phyloP scores from a whole-genome alignment of 2,888 invertebrate genomes.

The Brenthis daphne region DNA sequence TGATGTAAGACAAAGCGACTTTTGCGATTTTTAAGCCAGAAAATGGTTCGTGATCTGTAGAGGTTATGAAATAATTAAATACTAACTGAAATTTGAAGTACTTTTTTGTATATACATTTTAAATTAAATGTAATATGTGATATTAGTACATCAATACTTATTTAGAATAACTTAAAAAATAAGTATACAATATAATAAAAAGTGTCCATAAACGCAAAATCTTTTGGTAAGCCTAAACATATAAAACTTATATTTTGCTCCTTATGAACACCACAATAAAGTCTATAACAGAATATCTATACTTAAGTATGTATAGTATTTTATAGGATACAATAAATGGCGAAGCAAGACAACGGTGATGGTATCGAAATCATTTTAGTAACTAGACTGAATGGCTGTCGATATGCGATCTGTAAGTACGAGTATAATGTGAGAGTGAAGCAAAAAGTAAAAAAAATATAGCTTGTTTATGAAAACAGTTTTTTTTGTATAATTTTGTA shows the following conservation, averaged over 20 bases:
- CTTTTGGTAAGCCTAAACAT: neutral
- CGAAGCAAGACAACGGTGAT: conserved; percentile 50
- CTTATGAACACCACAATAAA: conserved; percentile 22
- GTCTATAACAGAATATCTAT: neutral
- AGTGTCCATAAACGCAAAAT: no score
- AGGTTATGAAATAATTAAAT: no score
- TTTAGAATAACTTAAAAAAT: neutral
- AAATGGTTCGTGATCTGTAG: no score
- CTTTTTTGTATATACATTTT: no score
- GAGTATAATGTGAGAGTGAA: conserved; percentile 41
- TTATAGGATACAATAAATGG: conserved; percentile 42
- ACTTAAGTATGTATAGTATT: conserved; percentile 1
- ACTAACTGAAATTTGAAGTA: no score
- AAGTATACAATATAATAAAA: no score
- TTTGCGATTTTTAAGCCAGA: no score
- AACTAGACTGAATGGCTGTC: conserved; percentile 65
- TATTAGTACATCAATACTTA: no score
- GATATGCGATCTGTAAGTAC: conserved; percentile 43
- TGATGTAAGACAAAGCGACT: no score
- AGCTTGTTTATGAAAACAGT: no score
- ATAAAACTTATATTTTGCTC: conserved; percentile 6
- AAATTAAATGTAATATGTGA: no score
- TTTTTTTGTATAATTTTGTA: no score
- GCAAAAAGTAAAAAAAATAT: conserved; percentile 9
- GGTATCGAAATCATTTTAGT: conserved; percentile 60